Evolutionary conservation across 2,113 vertebrate genomes (phyloP).

Genomic region (Pituophis catenifer): DNA sequence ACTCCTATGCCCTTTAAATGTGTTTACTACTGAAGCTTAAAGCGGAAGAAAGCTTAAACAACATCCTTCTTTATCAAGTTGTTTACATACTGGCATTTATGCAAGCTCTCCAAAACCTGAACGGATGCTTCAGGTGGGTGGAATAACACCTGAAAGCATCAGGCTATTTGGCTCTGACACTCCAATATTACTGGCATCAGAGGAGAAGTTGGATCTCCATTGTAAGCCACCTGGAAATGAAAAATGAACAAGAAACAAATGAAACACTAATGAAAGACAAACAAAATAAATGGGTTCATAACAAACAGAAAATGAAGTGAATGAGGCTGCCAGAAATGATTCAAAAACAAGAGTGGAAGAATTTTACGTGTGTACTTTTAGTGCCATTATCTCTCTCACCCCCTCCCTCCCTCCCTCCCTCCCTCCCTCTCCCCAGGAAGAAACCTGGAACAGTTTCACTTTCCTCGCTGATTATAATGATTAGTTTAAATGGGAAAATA

Average conservation of each 20-base stretch:
- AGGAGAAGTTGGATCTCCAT: neutral
- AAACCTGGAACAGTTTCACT: neutral
- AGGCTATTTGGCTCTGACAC: neutral
- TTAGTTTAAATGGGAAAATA: neutral
- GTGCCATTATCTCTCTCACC: neutral
- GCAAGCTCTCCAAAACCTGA: neutral
- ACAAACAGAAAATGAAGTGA: neutral
- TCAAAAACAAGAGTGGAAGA: neutral
- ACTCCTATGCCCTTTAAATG: neutral
- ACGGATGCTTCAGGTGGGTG: neutral
- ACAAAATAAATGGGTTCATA: neutral
- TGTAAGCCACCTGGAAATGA: neutral
- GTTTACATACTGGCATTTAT: neutral
- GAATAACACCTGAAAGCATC: neutral
- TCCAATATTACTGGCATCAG: neutral
- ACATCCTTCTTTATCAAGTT: neutral
- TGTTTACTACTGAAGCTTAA: neutral
- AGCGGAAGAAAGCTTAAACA: neutral
- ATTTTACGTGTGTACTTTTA: neutral
- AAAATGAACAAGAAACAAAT: neutral
- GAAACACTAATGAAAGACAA: neutral
- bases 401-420: neutral
- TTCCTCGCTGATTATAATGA: neutral
- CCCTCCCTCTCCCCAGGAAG: neutral
- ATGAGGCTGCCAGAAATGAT: neutral